phyloP scores from a whole-genome alignment of 2,888 invertebrate genomes.

The Steromphala cineraria region DNA sequence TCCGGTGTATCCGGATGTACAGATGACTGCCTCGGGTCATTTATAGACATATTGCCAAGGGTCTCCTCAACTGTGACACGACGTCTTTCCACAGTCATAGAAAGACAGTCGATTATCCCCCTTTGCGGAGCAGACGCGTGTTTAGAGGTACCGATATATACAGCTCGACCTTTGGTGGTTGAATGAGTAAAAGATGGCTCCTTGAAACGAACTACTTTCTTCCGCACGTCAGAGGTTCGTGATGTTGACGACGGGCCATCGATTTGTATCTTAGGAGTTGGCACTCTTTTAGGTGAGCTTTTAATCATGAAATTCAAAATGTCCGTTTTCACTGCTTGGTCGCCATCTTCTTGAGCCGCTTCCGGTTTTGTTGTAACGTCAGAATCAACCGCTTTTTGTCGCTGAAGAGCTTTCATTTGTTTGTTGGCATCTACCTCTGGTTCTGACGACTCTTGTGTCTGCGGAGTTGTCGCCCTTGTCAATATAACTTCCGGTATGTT shows the following conservation, averaged over 20 bases:
- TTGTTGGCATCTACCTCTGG: background rate
- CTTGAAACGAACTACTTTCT: background rate
- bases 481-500: background rate
- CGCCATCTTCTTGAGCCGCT: background rate
- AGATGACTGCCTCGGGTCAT: background rate
- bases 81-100: background rate
- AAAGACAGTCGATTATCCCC: constrained; percentile 1
- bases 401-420: background rate
- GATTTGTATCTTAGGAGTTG: background rate
- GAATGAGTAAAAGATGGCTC: background rate
- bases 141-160: background rate
- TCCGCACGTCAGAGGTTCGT: background rate
- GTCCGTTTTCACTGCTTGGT: background rate
- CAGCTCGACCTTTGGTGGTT: background rate
- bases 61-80: background rate
- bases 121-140: background rate
- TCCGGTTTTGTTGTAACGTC: background rate
- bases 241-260: background rate
- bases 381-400: background rate
- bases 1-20: background rate
- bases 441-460: background rate
- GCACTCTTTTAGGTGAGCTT: background rate
- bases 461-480: background rate
- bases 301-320: background rate
- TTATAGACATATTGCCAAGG: background rate